Evolutionary conservation across 2,797 vertebrate genomes (phyloP), one percentile per base, ranked within the genome.

Genomic region (Chelidonichthys spinosus): DNA sequence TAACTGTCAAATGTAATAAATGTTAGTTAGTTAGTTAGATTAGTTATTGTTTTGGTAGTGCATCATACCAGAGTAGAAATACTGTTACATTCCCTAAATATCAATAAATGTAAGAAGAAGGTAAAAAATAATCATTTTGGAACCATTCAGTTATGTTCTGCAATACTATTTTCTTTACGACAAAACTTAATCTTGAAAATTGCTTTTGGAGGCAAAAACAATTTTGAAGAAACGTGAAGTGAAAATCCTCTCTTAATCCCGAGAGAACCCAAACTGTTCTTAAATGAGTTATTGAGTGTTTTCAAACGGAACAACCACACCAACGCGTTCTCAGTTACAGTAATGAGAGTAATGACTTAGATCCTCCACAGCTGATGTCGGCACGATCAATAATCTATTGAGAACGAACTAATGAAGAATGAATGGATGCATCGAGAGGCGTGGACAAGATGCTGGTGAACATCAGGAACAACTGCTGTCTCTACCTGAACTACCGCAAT

Each of bases 111-210:
- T 60, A 39, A 46, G 18, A 59, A 58, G 5, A 69, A 44, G 4
- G 4, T 32, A 39, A 32, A n/a, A 70, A 63, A 17, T n/a, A 39
- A 25, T 25, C n/a, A 49, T 40, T 43, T 43, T 68, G 6, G 60
- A 50, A 59, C 13, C 13, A 73, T 15, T 72, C 63, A 56, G 14
- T 36, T 25, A 74, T 62, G 43, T 63, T 54, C 72, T 63, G 37
- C 59, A 74, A 56, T 58, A 67, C 56, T 43, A 32, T 60, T 78
- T 76, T 52, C 71, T 80, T 75, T 54, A 55, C 60, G 14, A 63
- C 43, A 76, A 85, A 84, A 78, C 10, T 33, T 76, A 33, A 86
- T 73, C 72, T 78, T 69, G 42, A 80, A 74, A 55, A 56, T 60
- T 53, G 70, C 81, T 85, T 79, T 36, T 60, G 44, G 71, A 63